phyloP scores from a whole-genome alignment of 1,140 invertebrate genomes.

The Cataglyphis hispanica region DNA sequence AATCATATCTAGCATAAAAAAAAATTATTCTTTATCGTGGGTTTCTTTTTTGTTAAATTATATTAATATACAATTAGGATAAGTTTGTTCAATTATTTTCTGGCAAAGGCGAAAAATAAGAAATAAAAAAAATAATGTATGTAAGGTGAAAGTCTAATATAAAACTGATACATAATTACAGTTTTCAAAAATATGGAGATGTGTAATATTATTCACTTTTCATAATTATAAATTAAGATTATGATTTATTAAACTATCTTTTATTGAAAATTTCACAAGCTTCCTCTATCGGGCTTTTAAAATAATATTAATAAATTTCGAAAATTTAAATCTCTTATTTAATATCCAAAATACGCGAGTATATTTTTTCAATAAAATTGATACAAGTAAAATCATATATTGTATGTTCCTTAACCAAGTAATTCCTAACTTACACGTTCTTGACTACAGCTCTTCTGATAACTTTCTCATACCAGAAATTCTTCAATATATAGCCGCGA shows the following conservation, averaged over 20 bases:
- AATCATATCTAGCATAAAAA: no score
- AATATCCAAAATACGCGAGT: background rate
- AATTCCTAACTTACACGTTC: background rate
- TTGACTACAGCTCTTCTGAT: background rate
- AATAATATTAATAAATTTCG: background rate
- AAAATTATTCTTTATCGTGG: no score
- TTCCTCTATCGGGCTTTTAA: no score
- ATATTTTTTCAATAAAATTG: constrained; percentile 8
- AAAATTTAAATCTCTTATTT: background rate
- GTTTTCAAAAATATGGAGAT: background rate
- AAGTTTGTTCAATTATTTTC: background rate
- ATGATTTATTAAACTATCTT: background rate
- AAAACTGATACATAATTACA: background rate
- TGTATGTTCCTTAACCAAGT: background rate
- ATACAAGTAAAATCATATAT: background rate
- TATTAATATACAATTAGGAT: background rate
- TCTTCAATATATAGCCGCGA: background rate
- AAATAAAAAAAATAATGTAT: background rate
- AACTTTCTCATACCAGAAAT: background rate
- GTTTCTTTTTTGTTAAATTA: no score
- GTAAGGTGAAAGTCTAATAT: background rate
- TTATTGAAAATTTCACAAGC: no score
- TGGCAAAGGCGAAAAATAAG: background rate
- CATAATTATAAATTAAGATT: background rate
- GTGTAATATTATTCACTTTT: background rate